Conservation (phyloP, 2,888 invertebrate genomes). For the Pachymerium ferrugineum region DNA sequence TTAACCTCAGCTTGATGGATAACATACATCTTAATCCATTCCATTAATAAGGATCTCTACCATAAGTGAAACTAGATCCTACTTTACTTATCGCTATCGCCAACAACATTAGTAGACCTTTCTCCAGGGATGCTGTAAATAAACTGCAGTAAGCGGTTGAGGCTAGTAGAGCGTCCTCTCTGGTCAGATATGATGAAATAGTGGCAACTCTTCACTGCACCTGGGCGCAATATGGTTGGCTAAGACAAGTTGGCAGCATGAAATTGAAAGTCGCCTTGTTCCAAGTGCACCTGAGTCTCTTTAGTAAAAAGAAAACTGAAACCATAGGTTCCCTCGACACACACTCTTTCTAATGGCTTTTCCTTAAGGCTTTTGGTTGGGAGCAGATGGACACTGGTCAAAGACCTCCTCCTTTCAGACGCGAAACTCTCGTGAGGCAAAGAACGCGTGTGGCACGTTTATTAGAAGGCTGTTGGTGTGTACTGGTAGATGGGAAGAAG, state of each 20-base stretch:
- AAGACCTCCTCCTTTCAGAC: background rate
- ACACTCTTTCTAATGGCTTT: slow-evolving; percentile 7
- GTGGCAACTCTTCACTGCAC: slow-evolving; percentile 3
- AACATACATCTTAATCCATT: too few relatives aligned
- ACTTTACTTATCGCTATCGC: background rate
- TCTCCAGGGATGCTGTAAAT: background rate
- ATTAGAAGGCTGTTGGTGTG: slow-evolving; percentile 21
- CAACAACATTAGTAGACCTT: background rate
- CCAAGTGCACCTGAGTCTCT: slow-evolving; percentile 18
- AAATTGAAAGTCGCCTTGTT: background rate
- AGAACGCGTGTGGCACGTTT: slow-evolving; percentile 18
- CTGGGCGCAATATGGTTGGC: background rate
- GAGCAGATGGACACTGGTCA: slow-evolving; percentile 17
- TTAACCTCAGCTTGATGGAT: too few relatives aligned
- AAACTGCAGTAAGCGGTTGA: background rate
- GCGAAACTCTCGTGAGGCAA: background rate
- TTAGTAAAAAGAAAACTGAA: slow-evolving; percentile 5
- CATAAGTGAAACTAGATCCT: background rate
- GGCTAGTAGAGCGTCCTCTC: background rate
- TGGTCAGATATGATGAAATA: background rate
- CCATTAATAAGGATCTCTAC: too few relatives aligned
- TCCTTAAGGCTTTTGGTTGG: slow-evolving; percentile 11
- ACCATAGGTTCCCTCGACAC: slow-evolving; percentile 16
- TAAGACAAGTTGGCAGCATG: background rate
- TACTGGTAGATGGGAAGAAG: background rate